A percentile compares a stretch with the other conserved stretches of the same genome.
These are phyloP conservation scores for Aldabrachelys gigantea DNA, from an alignment of 2,113 vertebrate species.

Conservation along the genomic window DNA sequence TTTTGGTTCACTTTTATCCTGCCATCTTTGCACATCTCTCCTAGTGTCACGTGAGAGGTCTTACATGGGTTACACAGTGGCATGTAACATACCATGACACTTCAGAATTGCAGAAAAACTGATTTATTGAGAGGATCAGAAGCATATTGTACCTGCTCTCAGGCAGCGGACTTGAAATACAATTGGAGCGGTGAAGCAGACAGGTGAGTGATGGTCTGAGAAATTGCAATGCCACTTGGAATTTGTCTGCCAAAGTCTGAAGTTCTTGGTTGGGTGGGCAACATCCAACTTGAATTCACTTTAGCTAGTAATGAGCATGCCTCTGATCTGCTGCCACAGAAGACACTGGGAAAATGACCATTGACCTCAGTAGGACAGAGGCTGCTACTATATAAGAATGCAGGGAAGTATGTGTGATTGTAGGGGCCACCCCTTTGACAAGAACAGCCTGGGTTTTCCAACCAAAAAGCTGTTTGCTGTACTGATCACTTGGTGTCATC, in stretches of 20 bases:
- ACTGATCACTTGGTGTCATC: neutral
- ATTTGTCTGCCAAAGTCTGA: neutral
- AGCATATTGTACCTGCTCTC: neutral
- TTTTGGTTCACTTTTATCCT: neutral
- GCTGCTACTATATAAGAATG: neutral
- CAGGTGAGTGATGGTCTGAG: neutral
- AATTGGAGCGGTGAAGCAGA: neutral
- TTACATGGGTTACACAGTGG: neutral
- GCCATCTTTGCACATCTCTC: neutral
- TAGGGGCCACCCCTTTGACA: neutral
- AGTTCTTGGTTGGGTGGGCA: neutral
- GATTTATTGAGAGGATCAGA: neutral
- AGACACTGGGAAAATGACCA: neutral
- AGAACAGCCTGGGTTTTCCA: neutral
- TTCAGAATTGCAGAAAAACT: neutral
- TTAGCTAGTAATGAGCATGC: neutral
- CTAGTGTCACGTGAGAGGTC: neutral
- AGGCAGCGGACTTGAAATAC: neutral
- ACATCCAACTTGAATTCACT: neutral
- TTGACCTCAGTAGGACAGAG: neutral
- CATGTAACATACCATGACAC: neutral
- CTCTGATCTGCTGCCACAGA: neutral
- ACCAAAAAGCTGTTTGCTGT: neutral
- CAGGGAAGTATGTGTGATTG: neutral
- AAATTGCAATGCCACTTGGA: neutral